Evolutionary conservation across 1,140 invertebrate species (phyloP).

Genomic region (Hylaeus anthracinus): DNA sequence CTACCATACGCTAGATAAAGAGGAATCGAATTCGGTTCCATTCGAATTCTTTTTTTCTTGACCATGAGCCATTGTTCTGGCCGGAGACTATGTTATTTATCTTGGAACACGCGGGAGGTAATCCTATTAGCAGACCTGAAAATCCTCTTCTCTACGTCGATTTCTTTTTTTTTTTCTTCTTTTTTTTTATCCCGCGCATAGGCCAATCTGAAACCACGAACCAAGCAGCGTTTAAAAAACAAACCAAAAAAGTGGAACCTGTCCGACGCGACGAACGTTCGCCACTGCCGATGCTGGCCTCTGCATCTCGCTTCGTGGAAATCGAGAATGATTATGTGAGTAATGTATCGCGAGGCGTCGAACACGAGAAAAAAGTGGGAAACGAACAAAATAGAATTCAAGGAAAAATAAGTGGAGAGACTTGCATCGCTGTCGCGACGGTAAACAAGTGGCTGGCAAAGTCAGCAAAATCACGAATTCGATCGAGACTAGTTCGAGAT

Average conservation of each 20-base stretch:
- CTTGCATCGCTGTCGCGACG: no score
- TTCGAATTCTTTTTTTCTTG: neutral
- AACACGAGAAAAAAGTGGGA: neutral
- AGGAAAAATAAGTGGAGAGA: neutral
- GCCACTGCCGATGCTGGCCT: neutral
- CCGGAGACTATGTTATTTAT: neutral
- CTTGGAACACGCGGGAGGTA: slow-evolving; percentile 19
- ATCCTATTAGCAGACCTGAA: slow-evolving; percentile 18
- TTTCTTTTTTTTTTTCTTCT: slow-evolving; percentile 5
- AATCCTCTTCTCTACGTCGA: neutral
- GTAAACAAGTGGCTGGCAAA: no score
- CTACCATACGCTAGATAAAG: no score
- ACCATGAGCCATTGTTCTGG: neutral
- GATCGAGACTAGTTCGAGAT: no score
- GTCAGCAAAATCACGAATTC: no score
- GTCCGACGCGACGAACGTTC: slow-evolving; percentile 33
- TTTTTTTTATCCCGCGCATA: slow-evolving; percentile 12
- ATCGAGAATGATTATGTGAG: slow-evolving; percentile 29
- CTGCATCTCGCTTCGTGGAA: slow-evolving; percentile 21
- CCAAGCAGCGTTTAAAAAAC: slow-evolving; percentile 45
- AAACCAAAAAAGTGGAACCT: slow-evolving; percentile 48
- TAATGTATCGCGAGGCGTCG: neutral
- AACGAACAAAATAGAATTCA: neutral
- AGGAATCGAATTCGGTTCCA: no score
- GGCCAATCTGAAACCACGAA: slow-evolving; percentile 60